These are phyloP conservation scores for Odontomachus brunneus DNA, from an alignment of 1,140 invertebrate genomes.

Conservation along the genomic window DNA sequence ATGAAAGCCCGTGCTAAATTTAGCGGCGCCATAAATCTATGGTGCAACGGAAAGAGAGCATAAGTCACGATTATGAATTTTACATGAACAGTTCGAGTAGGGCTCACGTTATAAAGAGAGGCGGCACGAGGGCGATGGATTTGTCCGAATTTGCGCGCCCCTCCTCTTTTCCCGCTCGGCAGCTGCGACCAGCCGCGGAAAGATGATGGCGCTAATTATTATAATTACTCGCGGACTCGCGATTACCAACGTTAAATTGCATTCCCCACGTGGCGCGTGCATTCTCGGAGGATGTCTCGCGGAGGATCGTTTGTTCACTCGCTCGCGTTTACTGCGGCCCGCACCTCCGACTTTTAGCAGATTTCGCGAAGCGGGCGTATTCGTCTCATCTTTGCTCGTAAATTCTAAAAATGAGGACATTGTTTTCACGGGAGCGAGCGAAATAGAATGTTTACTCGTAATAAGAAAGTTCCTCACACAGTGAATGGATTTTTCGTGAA, in stretches of 20 bases:
- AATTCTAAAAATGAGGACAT: too few relatives aligned
- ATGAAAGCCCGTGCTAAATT: conserved; percentile 55
- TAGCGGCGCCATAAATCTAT: conserved; percentile 42
- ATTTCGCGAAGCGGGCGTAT: too few relatives aligned
- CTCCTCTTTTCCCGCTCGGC: too few relatives aligned
- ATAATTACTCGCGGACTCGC: conserved; percentile 71
- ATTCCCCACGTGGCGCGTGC: conserved; percentile 60
- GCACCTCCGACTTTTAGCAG: too few relatives aligned
- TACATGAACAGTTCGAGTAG: conserved; percentile 38
- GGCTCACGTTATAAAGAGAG: background rate
- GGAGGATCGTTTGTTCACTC: conserved; percentile 46
- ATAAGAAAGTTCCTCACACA: too few relatives aligned
- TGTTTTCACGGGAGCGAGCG: too few relatives aligned
- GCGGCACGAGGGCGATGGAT: background rate
- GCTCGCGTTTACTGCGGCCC: background rate
- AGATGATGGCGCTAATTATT: conserved; percentile 70
- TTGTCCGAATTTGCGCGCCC: background rate
- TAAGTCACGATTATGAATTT: conserved; percentile 59
- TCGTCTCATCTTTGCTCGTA: too few relatives aligned
- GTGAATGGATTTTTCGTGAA: too few relatives aligned
- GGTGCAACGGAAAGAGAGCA: conserved; percentile 38
- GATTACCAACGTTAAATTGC: conserved; percentile 74
- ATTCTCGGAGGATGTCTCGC: conserved; percentile 41
- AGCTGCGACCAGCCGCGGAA: conserved; percentile 1
- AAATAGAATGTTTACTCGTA: too few relatives aligned